Conservation (phyloP, 2,113 vertebrate genomes). For the Clarias magur region DNA sequence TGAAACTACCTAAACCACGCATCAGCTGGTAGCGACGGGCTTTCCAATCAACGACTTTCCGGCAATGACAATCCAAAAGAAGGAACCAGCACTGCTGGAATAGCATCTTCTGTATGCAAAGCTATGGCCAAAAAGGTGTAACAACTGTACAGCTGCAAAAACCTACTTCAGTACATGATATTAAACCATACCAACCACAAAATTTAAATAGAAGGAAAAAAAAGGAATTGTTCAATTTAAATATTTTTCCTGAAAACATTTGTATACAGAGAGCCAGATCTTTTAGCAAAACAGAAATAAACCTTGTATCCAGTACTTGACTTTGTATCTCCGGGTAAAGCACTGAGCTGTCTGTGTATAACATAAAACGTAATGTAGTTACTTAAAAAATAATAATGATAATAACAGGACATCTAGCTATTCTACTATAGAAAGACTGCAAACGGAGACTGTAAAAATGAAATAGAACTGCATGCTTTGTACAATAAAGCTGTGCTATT, state of each 20-base stretch:
- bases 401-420: background rate
- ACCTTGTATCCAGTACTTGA: background rate
- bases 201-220: background rate
- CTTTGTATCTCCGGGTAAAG: background rate
- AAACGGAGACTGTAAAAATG: background rate
- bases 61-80: slow-evolving; percentile 27
- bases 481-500: background rate
- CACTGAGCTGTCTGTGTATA: background rate
- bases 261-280: background rate
- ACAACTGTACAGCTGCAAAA: background rate
- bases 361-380: too few species aligned
- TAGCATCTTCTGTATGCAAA: background rate
- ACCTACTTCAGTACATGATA: background rate
- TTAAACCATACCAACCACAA: background rate
- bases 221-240: background rate
- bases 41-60: slow-evolving; percentile 22
- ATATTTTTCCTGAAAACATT: background rate
- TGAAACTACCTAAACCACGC: slow-evolving; percentile 93
- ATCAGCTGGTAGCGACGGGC: slow-evolving; percentile 73
- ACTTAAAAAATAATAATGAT: background rate
- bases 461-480: background rate
- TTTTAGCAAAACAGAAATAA: background rate
- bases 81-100: background rate
- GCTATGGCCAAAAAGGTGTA: background rate
- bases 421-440: background rate